Percentiles rank a stretch among this genome's conserved stretches.
Conservation (phyloP, 1,140 invertebrate genomes). For the Drosophila mauritiana region DNA sequence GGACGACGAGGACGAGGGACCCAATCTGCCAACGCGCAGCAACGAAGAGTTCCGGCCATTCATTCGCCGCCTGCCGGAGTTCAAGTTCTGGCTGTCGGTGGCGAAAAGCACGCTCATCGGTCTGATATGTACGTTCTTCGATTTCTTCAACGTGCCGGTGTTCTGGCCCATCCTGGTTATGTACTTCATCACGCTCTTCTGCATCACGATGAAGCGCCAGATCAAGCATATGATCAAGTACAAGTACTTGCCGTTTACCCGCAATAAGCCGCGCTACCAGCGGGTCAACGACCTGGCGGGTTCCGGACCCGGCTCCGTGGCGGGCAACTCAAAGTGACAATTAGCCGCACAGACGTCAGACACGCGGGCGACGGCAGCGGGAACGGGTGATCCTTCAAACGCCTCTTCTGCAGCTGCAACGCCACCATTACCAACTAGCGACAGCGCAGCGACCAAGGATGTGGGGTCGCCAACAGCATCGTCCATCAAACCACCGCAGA, state of each 20-base stretch:
- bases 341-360: constrained; percentile 85
- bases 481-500: constrained; percentile 82
- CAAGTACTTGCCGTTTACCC: constrained; percentile 98
- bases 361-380: constrained; percentile 50
- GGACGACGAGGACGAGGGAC: constrained; percentile 95
- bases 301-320: constrained; percentile 34
- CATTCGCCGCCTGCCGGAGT: constrained; percentile 98
- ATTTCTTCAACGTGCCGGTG: constrained; percentile 99
- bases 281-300: constrained; percentile 85
- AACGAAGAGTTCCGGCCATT: constrained; percentile 99
- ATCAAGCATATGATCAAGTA: constrained; percentile 99
- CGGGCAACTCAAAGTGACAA: constrained; percentile 84
- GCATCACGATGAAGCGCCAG: constrained; percentile 99
- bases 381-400: constrained; percentile 28
- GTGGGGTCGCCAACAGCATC: constrained; percentile 58
- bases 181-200: constrained; percentile 99
- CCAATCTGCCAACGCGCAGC: constrained; percentile 95
- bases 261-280: constrained; percentile 97
- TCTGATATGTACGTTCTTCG: constrained; percentile 97
- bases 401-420: constrained; percentile 27
- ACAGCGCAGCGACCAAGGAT: constrained; percentile 68
- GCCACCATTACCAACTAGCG: constrained; percentile 52
- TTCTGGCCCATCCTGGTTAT: constrained; percentile 99
- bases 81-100: constrained; percentile 99
- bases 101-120: constrained; percentile 97